Conservation (phyloP, 2,888 invertebrate species). For the Sericinus montela region DNA sequence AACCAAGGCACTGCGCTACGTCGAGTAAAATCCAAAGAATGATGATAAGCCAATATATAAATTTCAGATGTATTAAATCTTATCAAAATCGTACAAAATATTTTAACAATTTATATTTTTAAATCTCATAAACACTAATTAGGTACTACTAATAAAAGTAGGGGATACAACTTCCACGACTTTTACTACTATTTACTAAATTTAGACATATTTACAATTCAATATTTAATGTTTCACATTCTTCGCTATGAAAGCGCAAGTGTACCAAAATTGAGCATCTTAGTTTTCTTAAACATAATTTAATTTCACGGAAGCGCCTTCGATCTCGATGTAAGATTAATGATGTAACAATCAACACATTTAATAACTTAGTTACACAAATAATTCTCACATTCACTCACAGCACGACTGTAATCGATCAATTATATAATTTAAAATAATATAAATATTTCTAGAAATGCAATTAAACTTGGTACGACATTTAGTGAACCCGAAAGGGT, state of each 20-base stretch:
- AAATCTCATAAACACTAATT: conserved; percentile 75
- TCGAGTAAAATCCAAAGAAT: conserved; percentile 35
- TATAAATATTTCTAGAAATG: conserved; percentile 77
- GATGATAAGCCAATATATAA: conserved; percentile 67
- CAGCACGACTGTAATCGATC: conserved; percentile 69
- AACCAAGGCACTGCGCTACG: conserved; percentile 68
- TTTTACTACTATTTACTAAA: conserved; percentile 68
- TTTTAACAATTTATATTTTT: conserved; percentile 57
- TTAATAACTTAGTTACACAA: conserved; percentile 74
- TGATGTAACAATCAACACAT: conserved; percentile 65
- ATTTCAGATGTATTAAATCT: conserved; percentile 57
- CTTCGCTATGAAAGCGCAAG: conserved; percentile 72
- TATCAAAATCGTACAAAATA: conserved; percentile 67
- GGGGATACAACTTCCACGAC: conserved; percentile 52
- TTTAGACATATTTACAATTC: conserved; percentile 72
- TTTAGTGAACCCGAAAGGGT: conserved; percentile 38
- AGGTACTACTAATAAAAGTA: conserved; percentile 69
- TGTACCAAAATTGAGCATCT: conserved; percentile 70
- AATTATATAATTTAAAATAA: conserved; percentile 71
- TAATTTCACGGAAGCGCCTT: conserved; percentile 54
- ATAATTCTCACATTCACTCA: conserved; percentile 68
- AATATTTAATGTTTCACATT: conserved; percentile 52
- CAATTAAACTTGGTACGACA: conserved; percentile 77
- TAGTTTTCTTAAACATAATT: conserved; percentile 44
- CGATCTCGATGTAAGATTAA: conserved; percentile 45